phyloP scores from a whole-genome alignment of 2,888 invertebrate genomes.

The Piscicola geometra region DNA sequence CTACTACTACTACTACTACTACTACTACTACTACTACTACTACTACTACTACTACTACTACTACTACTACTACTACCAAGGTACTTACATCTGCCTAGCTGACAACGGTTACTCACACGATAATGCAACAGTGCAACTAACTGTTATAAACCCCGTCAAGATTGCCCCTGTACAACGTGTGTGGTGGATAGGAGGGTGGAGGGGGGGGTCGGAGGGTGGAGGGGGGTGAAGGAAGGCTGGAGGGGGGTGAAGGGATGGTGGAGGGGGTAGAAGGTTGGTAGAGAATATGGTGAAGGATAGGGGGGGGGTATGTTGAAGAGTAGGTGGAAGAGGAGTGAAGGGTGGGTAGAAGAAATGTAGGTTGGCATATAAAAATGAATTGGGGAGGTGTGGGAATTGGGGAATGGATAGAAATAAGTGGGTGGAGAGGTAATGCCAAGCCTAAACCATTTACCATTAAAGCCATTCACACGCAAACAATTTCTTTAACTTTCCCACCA shows the following conservation, averaged over 20 bases:
- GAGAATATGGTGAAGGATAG: neutral
- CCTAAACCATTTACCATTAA: too few species aligned
- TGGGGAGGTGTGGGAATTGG: neutral
- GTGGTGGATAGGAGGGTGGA: too few species aligned
- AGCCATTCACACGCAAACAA: too few species aligned
- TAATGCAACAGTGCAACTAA: neutral
- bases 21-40: neutral
- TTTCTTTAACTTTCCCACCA: too few species aligned
- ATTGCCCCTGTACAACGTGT: too few species aligned
- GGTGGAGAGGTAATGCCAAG: too few species aligned
- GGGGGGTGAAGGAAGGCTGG: too few species aligned
- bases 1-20: constrained; percentile 1
- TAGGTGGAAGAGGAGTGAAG: neutral
- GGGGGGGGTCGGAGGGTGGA: too few species aligned
- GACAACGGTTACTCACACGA: constrained; percentile 15
- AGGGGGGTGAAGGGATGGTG: neutral
- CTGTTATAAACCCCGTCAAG: too few species aligned
- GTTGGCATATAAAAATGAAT: neutral
- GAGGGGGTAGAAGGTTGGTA: neutral
- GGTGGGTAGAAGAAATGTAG: neutral
- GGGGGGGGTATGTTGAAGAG: neutral
- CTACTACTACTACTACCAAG: neutral
- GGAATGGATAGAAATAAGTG: neutral
- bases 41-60: neutral
- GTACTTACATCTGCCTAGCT: constrained; percentile 17